Base-by-base conservation (phyloP, 2,113 vertebrate genomes). In the Diadophis punctatus region DNA sequence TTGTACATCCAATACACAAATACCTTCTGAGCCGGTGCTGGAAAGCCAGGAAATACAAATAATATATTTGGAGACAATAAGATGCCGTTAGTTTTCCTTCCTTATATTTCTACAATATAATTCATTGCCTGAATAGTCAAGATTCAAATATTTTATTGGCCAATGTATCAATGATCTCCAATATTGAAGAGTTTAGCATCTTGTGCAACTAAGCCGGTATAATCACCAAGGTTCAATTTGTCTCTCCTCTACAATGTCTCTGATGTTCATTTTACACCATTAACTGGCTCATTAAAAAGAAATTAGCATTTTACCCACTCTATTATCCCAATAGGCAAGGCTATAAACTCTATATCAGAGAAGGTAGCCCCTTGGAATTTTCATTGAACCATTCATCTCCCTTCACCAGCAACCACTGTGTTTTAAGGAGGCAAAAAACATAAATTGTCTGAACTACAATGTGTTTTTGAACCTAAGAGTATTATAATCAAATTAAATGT, bases 1-100 rank as follows among this genome's bases (percentile, higher is more conserved):
- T 58, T 60, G 68, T 2, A 74, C 8, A 89, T 99, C 97, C 88
- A 98, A 97, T 63, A 98, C 91, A 90, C 99, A 99, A 90, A 99
- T 86, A 30, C 96, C 96, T 94, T 98, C 97, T n/a, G 95, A 96
- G 30, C 97, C 95, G 14, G 95, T 93, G 2, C 99, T 99, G 94
- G 63, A 68, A 34, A 68, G n/a, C 8, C 60, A 85, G 85, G 88
- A 93, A 91, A 80, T 11, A 60, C 58, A 95, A 94, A 10, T 43
- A 90, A 91, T 88, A 94, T 43, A 22, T 49, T 49, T 6, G 89
- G 89, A 53, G 39, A 7, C 22, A 91, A 30, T 74, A 92, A 63
- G 3, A 30, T 23, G 11, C 53, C 27, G n/a, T 20, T 89, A 1
- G 23, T 87, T 11, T 1, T 88, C 90, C 92, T 0, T 1, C 48